These are phyloP conservation scores for Silurus meridionalis DNA, from an alignment of 2,113 vertebrate species.

Conservation along the genomic window DNA sequence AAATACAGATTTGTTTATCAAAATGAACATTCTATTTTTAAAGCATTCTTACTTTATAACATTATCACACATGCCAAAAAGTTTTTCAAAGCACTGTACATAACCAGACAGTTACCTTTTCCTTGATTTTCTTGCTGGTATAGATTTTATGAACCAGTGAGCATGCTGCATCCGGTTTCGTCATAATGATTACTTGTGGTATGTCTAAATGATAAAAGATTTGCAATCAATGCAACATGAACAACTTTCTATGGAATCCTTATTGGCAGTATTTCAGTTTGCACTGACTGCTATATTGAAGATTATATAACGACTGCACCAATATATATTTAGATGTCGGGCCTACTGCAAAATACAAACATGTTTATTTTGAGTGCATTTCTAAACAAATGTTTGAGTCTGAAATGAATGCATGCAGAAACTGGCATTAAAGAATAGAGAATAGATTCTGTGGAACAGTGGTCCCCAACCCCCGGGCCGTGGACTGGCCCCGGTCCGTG, in stretches of 20 bases:
- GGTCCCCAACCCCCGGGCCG: too few species aligned
- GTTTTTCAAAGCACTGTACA: too few species aligned
- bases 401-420: too few species aligned
- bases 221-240: background rate
- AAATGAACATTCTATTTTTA: too few species aligned
- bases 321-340: background rate
- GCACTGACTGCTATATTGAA: background rate
- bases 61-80: too few species aligned
- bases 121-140: conserved; percentile 19
- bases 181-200: conserved; percentile 28
- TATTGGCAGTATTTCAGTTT: background rate
- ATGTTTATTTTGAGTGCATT: too few species aligned
- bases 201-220: background rate
- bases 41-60: too few species aligned
- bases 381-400: too few species aligned
- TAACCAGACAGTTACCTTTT: conserved; percentile 2
- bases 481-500: too few species aligned
- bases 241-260: background rate
- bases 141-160: conserved; percentile 28
- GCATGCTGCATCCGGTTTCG: conserved; percentile 29
- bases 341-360: background rate
- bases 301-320: background rate
- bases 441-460: too few species aligned
- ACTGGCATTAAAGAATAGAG: too few species aligned
- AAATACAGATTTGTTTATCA: too few species aligned